These are phyloP conservation scores for Falco cherrug DNA, from an alignment of 2,797 vertebrate genomes.

Conservation along the genomic window DNA sequence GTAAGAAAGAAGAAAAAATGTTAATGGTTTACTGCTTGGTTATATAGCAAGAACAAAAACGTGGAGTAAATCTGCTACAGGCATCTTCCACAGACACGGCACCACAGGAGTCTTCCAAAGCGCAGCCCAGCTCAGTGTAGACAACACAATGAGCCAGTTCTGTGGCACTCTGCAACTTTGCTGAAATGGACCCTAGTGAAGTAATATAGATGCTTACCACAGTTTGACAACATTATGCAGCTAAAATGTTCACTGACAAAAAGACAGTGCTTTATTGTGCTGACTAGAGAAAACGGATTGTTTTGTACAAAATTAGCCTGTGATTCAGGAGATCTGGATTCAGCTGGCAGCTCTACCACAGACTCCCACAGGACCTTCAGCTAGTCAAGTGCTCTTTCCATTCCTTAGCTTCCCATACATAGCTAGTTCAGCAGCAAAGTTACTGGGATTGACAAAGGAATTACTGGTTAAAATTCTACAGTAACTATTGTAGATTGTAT, in stretches of 20 bases:
- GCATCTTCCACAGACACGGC: background rate
- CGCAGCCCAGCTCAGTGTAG: background rate
- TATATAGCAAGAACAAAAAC: background rate
- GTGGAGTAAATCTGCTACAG: background rate
- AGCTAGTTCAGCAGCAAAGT: background rate
- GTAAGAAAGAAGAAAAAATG: background rate
- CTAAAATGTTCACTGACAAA: background rate
- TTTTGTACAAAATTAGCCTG: background rate
- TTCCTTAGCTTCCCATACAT: background rate
- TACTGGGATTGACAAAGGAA: background rate
- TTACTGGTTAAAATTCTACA: background rate
- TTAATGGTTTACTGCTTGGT: background rate
- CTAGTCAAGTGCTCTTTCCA: background rate
- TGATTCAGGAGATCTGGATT: background rate
- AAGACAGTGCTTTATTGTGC: background rate
- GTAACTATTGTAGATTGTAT: background rate
- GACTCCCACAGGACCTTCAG: background rate
- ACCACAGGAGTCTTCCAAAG: background rate
- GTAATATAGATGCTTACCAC: background rate
- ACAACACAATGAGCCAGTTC: fast-evolving
- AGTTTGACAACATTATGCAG: background rate
- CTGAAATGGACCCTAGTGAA: background rate
- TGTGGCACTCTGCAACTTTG: background rate
- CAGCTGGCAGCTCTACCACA: background rate
- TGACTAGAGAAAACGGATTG: background rate